Evolutionary conservation across 2,797 vertebrate species (phyloP).

Genomic region (Trachops cirrhosus): DNA sequence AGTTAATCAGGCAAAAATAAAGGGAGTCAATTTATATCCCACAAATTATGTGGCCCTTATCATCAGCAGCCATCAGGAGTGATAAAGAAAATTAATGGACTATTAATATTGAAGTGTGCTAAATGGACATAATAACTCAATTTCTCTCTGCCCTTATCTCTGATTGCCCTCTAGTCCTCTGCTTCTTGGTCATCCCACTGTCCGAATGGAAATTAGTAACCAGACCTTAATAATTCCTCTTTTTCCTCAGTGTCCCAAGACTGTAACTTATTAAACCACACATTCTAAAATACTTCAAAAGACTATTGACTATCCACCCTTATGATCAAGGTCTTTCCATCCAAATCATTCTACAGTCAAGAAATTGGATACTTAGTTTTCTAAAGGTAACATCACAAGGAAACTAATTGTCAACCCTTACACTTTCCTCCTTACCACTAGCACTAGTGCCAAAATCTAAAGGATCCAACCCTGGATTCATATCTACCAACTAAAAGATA

Average conservation of each 20-base stretch:
- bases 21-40: background rate
- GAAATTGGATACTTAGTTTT: background rate
- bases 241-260: background rate
- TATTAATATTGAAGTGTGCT: background rate
- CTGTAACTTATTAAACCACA: background rate
- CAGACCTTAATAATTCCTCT: background rate
- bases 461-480: background rate
- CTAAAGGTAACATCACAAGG: background rate
- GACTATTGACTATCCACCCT: background rate
- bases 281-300: background rate
- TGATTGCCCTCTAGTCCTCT: background rate
- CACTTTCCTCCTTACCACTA: background rate
- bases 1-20: background rate
- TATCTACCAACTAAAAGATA: background rate
- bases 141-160: background rate
- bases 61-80: background rate
- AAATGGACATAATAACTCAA: background rate
- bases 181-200: background rate
- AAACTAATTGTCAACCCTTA: background rate
- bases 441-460: background rate
- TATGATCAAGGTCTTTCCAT: background rate
- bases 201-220: too few relatives aligned
- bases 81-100: background rate
- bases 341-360: background rate
- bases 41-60: background rate